phyloP scores from a whole-genome alignment of 2,113 vertebrate species.

The Thinocorus orbignyianus region DNA sequence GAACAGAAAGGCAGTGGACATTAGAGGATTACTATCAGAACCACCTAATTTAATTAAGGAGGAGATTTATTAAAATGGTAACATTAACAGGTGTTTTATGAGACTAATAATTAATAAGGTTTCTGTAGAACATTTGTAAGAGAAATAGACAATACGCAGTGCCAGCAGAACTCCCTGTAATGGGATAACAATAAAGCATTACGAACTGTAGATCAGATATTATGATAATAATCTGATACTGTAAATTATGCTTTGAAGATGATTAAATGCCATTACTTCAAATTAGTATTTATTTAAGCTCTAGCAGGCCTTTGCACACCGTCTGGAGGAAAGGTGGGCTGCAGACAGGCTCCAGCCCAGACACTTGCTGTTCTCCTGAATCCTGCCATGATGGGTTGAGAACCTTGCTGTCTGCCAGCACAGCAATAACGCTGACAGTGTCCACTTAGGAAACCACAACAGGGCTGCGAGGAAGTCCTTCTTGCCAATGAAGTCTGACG shows the following conservation, averaged over 20 bases:
- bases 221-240: constrained; percentile 52
- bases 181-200: constrained; percentile 67
- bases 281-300: constrained; percentile 56
- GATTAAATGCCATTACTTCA: constrained; percentile 41
- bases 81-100: constrained; percentile 71
- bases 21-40: constrained; percentile 55
- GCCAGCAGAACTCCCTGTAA: constrained; percentile 57
- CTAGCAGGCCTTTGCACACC: background rate
- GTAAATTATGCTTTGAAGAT: constrained; percentile 42
- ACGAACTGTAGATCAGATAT: constrained; percentile 52
- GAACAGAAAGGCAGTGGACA: constrained; percentile 41
- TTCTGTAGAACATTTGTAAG: constrained; percentile 69
- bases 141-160: constrained; percentile 62
- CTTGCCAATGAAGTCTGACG: background rate
- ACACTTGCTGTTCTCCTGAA: background rate
- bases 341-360: background rate
- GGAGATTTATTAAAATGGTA: constrained; percentile 69
- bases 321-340: background rate
- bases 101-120: constrained; percentile 72
- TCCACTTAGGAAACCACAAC: rapidly evolving
- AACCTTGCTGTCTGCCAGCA: background rate
- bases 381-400: rapidly evolving
- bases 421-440: rapidly evolving
- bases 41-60: constrained; percentile 66
- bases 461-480: rapidly evolving